These are phyloP conservation scores for Odontomyia ornata DNA, from an alignment of 2,888 invertebrate genomes.

Conservation along the genomic window DNA sequence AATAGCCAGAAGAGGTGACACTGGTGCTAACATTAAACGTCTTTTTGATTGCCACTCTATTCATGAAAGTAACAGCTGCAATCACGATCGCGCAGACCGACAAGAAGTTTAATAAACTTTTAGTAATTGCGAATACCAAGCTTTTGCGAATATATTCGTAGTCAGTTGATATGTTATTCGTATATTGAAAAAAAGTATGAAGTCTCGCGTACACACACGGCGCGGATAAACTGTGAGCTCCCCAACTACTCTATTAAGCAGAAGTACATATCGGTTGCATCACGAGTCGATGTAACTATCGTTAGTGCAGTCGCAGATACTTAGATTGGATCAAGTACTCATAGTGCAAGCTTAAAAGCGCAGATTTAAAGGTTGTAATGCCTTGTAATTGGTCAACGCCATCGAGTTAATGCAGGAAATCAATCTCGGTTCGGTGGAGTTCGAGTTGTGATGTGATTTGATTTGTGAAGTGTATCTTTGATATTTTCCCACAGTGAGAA, in stretches of 20 bases:
- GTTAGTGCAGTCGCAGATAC: slow-evolving; percentile 12
- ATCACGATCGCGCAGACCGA: not conserved
- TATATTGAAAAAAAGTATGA: not conserved
- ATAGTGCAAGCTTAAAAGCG: not conserved
- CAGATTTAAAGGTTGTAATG: slow-evolving; percentile 14
- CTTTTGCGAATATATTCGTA: not conserved
- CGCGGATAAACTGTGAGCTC: not conserved
- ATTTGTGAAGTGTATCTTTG: not conserved
- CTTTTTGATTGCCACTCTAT: not conserved
- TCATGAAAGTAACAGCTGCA: slow-evolving; percentile 21
- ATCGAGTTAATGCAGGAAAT: slow-evolving; percentile 36
- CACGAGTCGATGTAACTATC: slow-evolving; percentile 32
- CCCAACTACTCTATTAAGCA: not conserved
- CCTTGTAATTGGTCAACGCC: slow-evolving; percentile 35
- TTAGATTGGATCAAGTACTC: not conserved
- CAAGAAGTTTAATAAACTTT: slow-evolving; percentile 40
- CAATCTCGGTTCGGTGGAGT: not conserved
- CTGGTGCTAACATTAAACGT: not conserved
- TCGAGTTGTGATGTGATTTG: not conserved
- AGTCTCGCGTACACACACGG: not conserved
- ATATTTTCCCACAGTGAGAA: slow-evolving; percentile 15
- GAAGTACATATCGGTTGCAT: slow-evolving; percentile 4
- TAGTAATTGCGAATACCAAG: not conserved
- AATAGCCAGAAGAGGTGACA: not conserved
- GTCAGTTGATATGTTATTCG: slow-evolving; percentile 8